phyloP scores from a whole-genome alignment of 2,888 invertebrate species.

The Drosophila demipolita region DNA sequence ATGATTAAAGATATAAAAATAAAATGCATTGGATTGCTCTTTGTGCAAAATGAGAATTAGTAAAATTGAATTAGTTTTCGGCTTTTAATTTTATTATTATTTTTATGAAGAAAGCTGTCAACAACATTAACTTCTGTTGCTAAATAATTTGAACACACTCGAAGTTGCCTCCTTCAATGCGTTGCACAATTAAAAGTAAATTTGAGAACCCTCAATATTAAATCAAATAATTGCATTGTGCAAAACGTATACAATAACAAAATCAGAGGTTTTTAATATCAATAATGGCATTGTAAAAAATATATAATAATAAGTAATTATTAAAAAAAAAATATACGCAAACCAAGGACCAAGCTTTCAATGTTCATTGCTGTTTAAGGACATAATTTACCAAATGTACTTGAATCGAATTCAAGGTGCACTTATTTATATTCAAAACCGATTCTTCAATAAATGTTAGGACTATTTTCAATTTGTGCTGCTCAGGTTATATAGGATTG shows the following conservation, averaged over 20 bases:
- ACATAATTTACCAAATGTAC: not conserved
- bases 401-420: not conserved
- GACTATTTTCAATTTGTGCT: not conserved
- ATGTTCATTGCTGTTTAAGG: not conserved
- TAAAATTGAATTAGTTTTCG: fast-evolving
- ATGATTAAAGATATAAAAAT: no score
- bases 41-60: no score
- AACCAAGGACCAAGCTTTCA: not conserved
- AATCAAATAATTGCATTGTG: not conserved
- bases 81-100: no score
- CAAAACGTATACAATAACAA: not conserved
- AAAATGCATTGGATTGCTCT: no score
- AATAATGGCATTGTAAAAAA: not conserved
- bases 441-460: not conserved
- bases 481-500: not conserved
- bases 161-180: no score
- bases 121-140: no score
- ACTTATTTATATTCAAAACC: not conserved
- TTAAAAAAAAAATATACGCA: not conserved
- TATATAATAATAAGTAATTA: not conserved
- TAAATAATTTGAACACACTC: no score
- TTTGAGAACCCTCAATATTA: no score
- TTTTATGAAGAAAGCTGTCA: no score
- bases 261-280: not conserved
- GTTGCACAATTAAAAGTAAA: no score